Conservation (phyloP, 2,113 vertebrate genomes). For the Ceyx cyanopectus region DNA sequence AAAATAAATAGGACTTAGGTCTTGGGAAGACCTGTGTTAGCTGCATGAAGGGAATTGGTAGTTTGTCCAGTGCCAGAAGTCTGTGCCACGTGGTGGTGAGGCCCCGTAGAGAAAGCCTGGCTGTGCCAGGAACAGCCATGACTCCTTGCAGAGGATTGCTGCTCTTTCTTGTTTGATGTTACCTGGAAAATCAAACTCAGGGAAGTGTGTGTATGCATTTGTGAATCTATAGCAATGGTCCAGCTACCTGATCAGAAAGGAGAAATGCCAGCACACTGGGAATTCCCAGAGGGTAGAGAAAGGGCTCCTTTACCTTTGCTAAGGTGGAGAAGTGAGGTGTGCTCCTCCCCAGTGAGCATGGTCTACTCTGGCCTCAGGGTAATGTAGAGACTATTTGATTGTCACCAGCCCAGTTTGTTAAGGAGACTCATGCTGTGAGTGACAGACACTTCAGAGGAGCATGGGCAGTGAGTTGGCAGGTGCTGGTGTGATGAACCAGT, state of each 20-base stretch:
- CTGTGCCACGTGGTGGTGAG: background rate
- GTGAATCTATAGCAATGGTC: accelerated
- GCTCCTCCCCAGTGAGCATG: accelerated
- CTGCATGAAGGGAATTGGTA: background rate
- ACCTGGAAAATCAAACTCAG: background rate
- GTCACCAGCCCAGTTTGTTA: background rate
- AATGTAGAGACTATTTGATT: background rate
- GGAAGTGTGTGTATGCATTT: accelerated
- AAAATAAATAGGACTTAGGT: background rate
- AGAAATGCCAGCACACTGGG: accelerated
- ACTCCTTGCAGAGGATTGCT: accelerated
- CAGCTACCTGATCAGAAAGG: background rate
- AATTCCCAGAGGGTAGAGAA: background rate
- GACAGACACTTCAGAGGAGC: background rate
- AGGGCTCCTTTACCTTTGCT: accelerated
- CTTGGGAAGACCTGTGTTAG: background rate
- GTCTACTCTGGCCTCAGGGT: background rate
- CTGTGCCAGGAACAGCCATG: accelerated
- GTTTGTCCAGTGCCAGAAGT: background rate
- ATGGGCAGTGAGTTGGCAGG: background rate
- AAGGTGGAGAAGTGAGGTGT: accelerated
- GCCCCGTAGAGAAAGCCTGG: background rate
- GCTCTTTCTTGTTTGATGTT: background rate
- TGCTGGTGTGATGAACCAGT: background rate
- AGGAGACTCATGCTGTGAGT: background rate